phyloP scores from a whole-genome alignment of 1,140 invertebrate species.

The Pogonus chalceus region DNA sequence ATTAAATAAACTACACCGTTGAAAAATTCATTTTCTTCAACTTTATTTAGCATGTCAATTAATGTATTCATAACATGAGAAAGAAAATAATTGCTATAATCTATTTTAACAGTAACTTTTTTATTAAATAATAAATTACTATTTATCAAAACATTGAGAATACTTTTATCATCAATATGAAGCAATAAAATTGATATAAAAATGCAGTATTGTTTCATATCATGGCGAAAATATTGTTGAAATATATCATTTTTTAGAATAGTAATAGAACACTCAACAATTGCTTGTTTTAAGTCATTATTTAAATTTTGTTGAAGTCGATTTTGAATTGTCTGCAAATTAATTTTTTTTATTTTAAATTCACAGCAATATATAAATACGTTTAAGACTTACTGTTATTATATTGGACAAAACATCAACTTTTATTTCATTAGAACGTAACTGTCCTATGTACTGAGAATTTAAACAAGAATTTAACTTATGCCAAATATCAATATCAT shows the following conservation, averaged over 20 bases:
- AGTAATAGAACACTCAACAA: background rate
- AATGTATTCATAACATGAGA: conserved; percentile 14
- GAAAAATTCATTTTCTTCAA: conserved; percentile 19
- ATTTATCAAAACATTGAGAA: conserved; percentile 16
- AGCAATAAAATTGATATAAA: conserved; percentile 14
- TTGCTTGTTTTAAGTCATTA: background rate
- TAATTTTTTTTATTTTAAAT: no score
- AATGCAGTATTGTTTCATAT: conserved; percentile 20
- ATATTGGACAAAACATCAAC: conserved; percentile 14
- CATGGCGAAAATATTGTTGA: conserved; percentile 22
- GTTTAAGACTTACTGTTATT: no score
- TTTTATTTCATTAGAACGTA: conserved; percentile 19
- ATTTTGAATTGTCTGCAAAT: background rate
- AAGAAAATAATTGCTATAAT: conserved; percentile 22
- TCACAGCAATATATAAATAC: no score
- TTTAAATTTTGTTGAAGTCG: background rate
- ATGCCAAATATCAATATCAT: conserved; percentile 13
- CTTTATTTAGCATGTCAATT: conserved; percentile 15
- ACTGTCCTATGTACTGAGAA: conserved; percentile 17
- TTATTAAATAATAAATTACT: conserved; percentile 18
- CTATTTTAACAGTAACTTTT: conserved; percentile 13
- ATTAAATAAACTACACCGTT: conserved; percentile 17
- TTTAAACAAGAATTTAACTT: conserved; percentile 18
- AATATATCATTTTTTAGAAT: conserved; percentile 18
- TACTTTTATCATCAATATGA: conserved; percentile 11